phyloP scores from a whole-genome alignment of 2,113 vertebrate species.

The Bombycilla garrulus region DNA sequence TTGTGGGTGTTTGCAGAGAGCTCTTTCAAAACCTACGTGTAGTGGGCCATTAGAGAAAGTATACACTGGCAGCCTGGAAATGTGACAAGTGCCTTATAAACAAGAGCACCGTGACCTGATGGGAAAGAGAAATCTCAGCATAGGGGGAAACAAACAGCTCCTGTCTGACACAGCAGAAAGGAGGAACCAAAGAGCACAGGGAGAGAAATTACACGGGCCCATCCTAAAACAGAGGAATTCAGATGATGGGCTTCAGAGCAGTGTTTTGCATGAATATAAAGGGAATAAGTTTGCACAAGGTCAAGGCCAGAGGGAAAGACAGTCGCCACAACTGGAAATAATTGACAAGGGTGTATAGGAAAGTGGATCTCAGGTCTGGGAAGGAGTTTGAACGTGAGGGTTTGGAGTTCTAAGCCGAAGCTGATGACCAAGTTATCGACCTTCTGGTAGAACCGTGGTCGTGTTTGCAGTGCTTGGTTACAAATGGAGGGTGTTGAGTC shows the following conservation, averaged over 20 bases:
- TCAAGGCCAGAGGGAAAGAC: background rate
- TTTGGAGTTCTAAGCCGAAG: background rate
- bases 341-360: background rate
- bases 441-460: rapidly evolving
- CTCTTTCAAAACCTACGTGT: background rate
- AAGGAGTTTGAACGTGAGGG: background rate
- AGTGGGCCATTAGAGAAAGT: background rate
- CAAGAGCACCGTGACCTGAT: background rate
- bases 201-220: background rate
- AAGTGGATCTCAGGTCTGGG: background rate
- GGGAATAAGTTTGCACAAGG: background rate
- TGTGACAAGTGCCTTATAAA: background rate
- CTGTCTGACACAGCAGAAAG: background rate
- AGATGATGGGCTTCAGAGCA: background rate
- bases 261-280: background rate
- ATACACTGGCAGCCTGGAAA: background rate
- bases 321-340: background rate
- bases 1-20: background rate
- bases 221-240: background rate
- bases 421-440: background rate
- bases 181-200: background rate
- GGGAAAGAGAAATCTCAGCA: background rate
- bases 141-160: background rate
- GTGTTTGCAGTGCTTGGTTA: rapidly evolving
- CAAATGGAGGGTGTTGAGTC: background rate